phyloP scores from a whole-genome alignment of 2,113 vertebrate genomes.

The Pygathrix nemaeus region DNA sequence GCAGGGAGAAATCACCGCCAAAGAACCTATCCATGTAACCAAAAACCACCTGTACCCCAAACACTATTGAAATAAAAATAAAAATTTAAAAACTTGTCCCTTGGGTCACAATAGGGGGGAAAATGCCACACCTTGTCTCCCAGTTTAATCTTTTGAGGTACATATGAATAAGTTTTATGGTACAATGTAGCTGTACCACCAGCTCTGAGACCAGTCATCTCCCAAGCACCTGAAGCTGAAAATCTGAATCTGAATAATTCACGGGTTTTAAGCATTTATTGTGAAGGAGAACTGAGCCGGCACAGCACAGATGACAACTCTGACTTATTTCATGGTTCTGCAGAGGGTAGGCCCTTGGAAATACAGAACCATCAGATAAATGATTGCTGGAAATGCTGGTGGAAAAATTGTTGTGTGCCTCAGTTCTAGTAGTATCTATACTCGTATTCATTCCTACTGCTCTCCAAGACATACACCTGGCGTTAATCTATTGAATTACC shows the following conservation, averaged over 20 bases:
- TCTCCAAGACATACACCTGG: background rate
- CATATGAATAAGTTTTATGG: background rate
- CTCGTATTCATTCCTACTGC: background rate
- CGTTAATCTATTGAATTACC: background rate
- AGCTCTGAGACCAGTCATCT: background rate
- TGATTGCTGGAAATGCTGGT: constrained; percentile 32
- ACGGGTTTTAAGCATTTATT: background rate
- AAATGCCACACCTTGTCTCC: background rate
- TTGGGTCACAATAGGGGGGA: background rate
- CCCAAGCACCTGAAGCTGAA: background rate
- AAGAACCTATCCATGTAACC: background rate
- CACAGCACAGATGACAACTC: background rate
- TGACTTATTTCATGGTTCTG: background rate
- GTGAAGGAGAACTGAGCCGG: background rate
- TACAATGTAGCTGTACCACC: background rate
- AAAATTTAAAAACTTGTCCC: background rate
- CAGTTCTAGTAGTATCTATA: background rate
- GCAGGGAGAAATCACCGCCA: background rate
- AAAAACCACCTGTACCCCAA: no score
- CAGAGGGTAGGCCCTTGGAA: background rate
- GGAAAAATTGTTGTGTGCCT: constrained; percentile 26
- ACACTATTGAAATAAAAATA: no score
- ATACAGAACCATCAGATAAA: background rate
- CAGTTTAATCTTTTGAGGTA: background rate
- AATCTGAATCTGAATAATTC: constrained; percentile 40